These are phyloP conservation scores for Pentamera pediparva DNA, from an alignment of 53 echinoderm and acorn worm species.

Conservation along the genomic window DNA sequence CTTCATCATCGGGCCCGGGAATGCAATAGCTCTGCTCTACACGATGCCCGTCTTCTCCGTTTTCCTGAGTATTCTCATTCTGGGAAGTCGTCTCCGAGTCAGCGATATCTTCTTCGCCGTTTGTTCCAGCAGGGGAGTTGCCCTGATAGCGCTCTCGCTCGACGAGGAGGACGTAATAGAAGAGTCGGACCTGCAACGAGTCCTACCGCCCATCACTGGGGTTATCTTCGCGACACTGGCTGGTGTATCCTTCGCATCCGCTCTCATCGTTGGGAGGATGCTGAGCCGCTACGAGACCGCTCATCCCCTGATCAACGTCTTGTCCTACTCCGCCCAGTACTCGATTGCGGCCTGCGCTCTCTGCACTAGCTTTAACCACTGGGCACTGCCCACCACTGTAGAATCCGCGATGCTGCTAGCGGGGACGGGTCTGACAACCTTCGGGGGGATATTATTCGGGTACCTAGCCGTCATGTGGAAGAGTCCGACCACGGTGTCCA, in stretches of 20 bases:
- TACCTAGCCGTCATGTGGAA: not conserved
- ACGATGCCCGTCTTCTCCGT: not conserved
- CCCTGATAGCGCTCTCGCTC: not conserved
- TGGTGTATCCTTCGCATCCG: not conserved
- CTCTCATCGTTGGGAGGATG: not conserved
- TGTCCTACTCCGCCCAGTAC: not conserved
- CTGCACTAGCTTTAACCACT: not conserved
- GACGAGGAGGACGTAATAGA: not conserved
- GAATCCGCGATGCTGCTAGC: not conserved
- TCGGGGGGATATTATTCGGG: not conserved
- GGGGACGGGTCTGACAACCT: not conserved
- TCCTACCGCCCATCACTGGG: not conserved
- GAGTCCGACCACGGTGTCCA: conserved; percentile 4
- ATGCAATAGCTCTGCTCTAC: not conserved
- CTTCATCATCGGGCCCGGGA: conserved; percentile 10
- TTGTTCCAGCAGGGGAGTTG: not conserved
- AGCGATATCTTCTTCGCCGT: conserved; percentile 1
- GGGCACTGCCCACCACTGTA: not conserved
- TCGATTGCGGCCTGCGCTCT: not conserved
- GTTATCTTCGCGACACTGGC: not conserved
- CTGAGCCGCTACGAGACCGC: not conserved
- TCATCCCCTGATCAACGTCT: not conserved
- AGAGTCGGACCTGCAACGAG: too few relatives aligned
- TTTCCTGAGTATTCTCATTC: not conserved
- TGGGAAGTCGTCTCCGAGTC: not conserved